These are phyloP conservation scores for Anser brachyrhynchus DNA, from an alignment of 2,113 vertebrate species.

Conservation along the genomic window DNA sequence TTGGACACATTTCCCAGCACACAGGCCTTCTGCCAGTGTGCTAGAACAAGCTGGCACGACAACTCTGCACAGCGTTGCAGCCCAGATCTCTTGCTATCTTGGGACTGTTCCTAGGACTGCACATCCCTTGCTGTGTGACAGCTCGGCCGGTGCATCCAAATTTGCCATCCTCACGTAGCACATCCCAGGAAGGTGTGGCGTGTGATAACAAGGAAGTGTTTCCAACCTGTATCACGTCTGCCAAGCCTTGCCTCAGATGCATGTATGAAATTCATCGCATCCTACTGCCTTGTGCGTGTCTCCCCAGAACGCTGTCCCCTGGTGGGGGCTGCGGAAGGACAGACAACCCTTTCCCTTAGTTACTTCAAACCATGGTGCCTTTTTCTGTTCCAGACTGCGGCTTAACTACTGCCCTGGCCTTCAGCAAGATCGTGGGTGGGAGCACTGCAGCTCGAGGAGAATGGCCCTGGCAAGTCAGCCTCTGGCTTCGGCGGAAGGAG, in stretches of 20 bases:
- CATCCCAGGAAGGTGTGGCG: neutral
- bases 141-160: neutral
- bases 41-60: neutral
- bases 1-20: neutral
- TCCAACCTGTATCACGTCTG: neutral
- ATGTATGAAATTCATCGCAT: neutral
- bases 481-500: conserved; percentile 84
- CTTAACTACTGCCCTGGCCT: conserved; percentile 67
- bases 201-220: neutral
- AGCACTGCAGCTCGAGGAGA: conserved; percentile 82
- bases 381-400: conserved; percentile 84
- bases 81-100: neutral
- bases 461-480: conserved; percentile 95
- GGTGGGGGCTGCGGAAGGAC: neutral
- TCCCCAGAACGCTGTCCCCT: too few species aligned
- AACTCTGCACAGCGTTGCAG: neutral
- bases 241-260: neutral
- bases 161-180: rapidly evolving
- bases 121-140: neutral
- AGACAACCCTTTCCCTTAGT: neutral
- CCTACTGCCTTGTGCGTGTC: neutral
- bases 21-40: neutral
- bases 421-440: conserved; percentile 89
- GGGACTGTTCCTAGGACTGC: neutral
- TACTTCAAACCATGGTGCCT: neutral